Percentiles rank a stretch among this genome's conserved stretches.
These are phyloP conservation scores for Neotoma lepida DNA, from an alignment of 2,113 vertebrate genomes.

Conservation along the genomic window DNA sequence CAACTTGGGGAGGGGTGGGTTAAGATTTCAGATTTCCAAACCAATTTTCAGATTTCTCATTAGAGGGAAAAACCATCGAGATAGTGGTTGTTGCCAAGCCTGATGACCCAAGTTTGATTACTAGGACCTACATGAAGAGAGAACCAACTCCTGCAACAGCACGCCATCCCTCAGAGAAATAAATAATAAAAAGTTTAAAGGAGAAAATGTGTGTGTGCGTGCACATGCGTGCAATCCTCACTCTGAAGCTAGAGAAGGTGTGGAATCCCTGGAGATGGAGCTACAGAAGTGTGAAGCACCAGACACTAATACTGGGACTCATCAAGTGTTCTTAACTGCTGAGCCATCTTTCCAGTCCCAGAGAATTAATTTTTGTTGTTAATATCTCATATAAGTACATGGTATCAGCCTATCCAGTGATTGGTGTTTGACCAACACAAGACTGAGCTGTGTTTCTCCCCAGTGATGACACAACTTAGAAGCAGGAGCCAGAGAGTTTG, in stretches of 20 bases:
- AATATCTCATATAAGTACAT: background rate
- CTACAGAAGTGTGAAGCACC: background rate
- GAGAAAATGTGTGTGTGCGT: background rate
- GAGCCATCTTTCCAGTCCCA: background rate
- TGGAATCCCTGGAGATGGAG: background rate
- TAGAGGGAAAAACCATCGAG: background rate
- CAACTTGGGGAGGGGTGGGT: background rate
- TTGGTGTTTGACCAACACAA: background rate
- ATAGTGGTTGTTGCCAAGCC: background rate
- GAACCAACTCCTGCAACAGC: too few species aligned
- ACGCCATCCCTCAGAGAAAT: background rate
- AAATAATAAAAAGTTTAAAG: background rate
- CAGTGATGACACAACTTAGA: background rate
- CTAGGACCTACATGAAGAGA: too few species aligned
- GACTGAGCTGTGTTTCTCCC: background rate
- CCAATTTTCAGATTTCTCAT: background rate
- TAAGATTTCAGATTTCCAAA: background rate
- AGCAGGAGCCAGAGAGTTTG: background rate
- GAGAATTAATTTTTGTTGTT: background rate
- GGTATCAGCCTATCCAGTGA: background rate
- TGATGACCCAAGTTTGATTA: background rate
- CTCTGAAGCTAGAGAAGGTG: background rate
- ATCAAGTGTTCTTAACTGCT: background rate
- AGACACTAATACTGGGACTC: too few species aligned
- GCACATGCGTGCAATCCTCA: background rate